Evolutionary conservation across 2,113 vertebrate genomes (phyloP).

Genomic region (Pelecanoides urinatrix): DNA sequence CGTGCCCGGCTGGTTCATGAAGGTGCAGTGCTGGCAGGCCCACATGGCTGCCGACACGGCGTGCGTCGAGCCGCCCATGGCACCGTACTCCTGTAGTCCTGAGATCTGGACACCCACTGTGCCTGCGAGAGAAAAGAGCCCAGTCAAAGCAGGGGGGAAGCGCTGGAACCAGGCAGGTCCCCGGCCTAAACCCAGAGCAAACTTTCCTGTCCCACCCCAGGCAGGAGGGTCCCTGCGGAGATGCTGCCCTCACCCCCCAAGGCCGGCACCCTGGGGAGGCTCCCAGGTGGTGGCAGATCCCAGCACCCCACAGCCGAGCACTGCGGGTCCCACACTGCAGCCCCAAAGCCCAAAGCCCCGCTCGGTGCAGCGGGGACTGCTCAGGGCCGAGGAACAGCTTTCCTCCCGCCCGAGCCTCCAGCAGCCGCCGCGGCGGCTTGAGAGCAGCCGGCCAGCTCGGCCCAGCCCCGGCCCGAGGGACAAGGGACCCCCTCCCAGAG

Average conservation of each 20-base stretch:
- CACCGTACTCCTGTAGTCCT: conserved; percentile 86
- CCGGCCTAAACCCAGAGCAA: neutral
- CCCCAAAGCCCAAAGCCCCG: neutral
- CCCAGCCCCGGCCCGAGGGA: neutral
- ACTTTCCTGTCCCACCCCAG: neutral
- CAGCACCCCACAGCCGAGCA: neutral
- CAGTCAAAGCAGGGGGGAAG: neutral
- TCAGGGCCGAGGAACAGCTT: too few species aligned
- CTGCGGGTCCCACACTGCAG: neutral
- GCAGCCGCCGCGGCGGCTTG: fast-evolving
- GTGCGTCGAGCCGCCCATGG: conserved; percentile 79
- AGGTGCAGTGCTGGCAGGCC: conserved; percentile 98
- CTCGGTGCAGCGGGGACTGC: neutral
- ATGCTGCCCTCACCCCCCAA: neutral
- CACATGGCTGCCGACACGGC: conserved; percentile 86
- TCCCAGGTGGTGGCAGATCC: neutral
- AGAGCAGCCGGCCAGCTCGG: neutral
- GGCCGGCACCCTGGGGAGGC: fast-evolving
- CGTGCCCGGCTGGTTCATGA: conserved; percentile 97
- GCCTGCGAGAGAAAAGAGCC: conserved; percentile 69
- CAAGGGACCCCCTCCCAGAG: neutral
- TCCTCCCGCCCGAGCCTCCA: fast-evolving
- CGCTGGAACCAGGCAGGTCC: neutral
- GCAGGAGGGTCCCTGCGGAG: neutral
- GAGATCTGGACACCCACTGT: conserved; percentile 89